These are phyloP conservation scores for Alca torda DNA, from an alignment of 2,797 vertebrate species.

Conservation along the genomic window DNA sequence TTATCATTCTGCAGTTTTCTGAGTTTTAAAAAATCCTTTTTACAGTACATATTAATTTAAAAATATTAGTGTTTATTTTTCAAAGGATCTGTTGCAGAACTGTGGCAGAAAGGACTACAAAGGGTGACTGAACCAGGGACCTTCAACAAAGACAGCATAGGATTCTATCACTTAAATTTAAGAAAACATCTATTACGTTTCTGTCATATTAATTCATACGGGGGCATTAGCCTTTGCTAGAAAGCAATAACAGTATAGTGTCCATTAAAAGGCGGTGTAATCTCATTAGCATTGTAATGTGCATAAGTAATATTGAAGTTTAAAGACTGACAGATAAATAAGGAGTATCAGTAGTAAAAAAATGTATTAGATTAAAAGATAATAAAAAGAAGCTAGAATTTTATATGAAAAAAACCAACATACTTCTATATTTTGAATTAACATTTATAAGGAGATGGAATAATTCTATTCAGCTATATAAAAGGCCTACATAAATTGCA, in stretches of 20 bases:
- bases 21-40: background rate
- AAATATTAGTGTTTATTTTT: background rate
- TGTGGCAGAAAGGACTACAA: background rate
- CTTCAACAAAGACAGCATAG: background rate
- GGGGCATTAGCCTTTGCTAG: background rate
- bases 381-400: background rate
- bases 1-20: background rate
- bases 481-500: background rate
- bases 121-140: background rate
- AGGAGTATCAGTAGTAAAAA: background rate
- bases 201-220: background rate
- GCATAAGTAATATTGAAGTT: background rate
- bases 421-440: background rate
- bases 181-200: background rate
- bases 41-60: background rate
- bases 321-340: background rate
- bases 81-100: background rate
- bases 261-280: background rate
- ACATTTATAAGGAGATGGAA: background rate
- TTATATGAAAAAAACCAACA: accelerated
- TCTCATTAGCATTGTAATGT: background rate
- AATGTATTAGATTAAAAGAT: background rate
- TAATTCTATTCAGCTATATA: background rate
- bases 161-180: background rate
- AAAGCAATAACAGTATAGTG: background rate